Conservation (phyloP, 2,113 vertebrate species). For the Pogona vitticeps region DNA sequence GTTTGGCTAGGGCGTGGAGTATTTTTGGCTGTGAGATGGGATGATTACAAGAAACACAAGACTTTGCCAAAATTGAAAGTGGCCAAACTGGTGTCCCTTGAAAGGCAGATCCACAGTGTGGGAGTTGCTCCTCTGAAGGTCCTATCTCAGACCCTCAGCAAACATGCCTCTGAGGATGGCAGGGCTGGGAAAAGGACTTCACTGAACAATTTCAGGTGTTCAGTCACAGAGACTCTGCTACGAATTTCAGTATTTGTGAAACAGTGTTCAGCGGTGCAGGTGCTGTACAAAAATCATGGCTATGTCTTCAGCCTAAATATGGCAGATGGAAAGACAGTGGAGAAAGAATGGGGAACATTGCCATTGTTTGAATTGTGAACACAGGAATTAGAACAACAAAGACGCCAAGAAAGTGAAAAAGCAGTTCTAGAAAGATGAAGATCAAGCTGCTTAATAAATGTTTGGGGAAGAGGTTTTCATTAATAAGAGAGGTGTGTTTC, state of each 20-base stretch:
- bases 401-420: not conserved
- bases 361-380: not conserved
- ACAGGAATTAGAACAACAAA: not conserved
- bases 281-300: not conserved
- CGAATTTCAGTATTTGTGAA: not conserved
- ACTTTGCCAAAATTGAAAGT: no score
- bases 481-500: not conserved
- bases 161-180: no score
- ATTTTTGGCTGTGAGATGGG: no score
- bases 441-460: not conserved
- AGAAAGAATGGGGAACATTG: not conserved
- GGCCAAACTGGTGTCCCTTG: no score
- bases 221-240: not conserved
- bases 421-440: not conserved
- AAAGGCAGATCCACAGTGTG: no score
- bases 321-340: not conserved
- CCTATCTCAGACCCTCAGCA: not conserved
- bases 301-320: not conserved
- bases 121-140: no score
- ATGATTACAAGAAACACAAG: no score
- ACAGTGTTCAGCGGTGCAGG: not conserved
- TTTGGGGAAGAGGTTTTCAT: not conserved
- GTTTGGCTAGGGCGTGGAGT: no score
- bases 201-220: not conserved
- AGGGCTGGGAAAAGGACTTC: no score